Evolutionary conservation across 2,888 invertebrate genomes (phyloP).

Genomic region (Hypolimnas misippus): DNA sequence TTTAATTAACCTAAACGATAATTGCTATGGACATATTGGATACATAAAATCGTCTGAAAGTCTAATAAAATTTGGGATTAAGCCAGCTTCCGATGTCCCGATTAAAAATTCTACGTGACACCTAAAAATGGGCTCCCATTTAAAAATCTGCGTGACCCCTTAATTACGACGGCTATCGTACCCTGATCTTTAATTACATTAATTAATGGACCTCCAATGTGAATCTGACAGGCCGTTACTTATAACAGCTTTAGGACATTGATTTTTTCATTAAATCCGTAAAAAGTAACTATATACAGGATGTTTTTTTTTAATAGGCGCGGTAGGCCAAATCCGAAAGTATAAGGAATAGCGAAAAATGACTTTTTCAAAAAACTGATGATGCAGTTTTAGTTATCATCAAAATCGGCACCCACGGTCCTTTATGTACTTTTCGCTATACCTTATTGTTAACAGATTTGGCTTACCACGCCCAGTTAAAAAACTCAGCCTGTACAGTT

Average conservation of each 20-base stretch:
- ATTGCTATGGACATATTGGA: background rate
- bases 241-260: slow-evolving; percentile 29
- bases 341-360: too few relatives aligned
- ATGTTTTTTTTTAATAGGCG: too few relatives aligned
- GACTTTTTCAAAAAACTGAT: too few relatives aligned
- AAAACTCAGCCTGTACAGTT: too few relatives aligned
- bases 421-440: too few relatives aligned
- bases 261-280: slow-evolving; percentile 12
- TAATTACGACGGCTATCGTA: slow-evolving; percentile 42
- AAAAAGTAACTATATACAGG: slow-evolving; percentile 6
- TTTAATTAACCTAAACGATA: background rate
- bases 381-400: too few relatives aligned
- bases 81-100: slow-evolving; percentile 10
- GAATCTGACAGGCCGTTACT: slow-evolving; percentile 44
- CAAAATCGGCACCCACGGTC: too few relatives aligned
- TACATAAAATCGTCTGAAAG: background rate
- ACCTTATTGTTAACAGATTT: too few relatives aligned
- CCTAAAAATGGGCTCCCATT: slow-evolving; percentile 18
- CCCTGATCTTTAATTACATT: slow-evolving; percentile 47
- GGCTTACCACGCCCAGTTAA: too few relatives aligned
- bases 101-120: slow-evolving; percentile 10
- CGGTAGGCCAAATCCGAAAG: too few relatives aligned
- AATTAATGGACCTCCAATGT: slow-evolving; percentile 53
- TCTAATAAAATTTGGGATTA: slow-evolving; percentile 8
- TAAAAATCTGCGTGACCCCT: slow-evolving; percentile 26